These are phyloP conservation scores for Gymnocypris eckloni DNA, from an alignment of 2,797 vertebrate genomes.

Conservation along the genomic window DNA sequence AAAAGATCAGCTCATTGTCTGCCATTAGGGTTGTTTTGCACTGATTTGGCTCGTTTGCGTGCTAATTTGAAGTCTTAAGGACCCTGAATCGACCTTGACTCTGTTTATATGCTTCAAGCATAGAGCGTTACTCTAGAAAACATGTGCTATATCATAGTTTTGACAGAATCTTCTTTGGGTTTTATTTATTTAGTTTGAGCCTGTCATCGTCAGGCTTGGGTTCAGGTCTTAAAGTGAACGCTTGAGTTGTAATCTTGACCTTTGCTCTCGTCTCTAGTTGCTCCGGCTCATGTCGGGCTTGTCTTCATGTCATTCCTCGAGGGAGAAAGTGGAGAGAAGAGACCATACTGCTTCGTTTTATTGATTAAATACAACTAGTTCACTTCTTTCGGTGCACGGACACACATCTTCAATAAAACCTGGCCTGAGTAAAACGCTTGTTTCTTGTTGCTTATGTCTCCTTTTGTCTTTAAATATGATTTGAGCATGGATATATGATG, in stretches of 20 bases:
- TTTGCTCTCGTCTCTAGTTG: neutral
- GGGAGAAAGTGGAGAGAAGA: neutral
- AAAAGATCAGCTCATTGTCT: neutral
- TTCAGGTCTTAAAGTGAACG: neutral
- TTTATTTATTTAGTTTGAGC: slow-evolving; percentile 62
- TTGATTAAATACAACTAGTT: neutral
- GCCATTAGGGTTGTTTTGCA: neutral
- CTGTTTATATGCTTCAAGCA: neutral
- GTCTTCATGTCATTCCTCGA: neutral
- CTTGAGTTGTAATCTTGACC: neutral
- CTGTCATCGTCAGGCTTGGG: neutral
- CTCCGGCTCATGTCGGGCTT: neutral
- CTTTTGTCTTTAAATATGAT: neutral
- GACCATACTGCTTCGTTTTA: neutral
- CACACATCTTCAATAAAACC: neutral
- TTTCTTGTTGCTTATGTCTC: neutral
- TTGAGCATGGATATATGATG: neutral
- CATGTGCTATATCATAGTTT: neutral
- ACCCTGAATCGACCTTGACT: neutral
- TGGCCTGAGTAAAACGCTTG: neutral
- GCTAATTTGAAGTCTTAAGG: neutral
- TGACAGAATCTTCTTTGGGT: neutral
- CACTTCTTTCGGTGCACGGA: neutral
- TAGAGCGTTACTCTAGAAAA: neutral
- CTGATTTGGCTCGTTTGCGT: neutral